Evolutionary conservation across 2,797 vertebrate genomes (phyloP).

Genomic region (Hoplostethus mediterraneus): DNA sequence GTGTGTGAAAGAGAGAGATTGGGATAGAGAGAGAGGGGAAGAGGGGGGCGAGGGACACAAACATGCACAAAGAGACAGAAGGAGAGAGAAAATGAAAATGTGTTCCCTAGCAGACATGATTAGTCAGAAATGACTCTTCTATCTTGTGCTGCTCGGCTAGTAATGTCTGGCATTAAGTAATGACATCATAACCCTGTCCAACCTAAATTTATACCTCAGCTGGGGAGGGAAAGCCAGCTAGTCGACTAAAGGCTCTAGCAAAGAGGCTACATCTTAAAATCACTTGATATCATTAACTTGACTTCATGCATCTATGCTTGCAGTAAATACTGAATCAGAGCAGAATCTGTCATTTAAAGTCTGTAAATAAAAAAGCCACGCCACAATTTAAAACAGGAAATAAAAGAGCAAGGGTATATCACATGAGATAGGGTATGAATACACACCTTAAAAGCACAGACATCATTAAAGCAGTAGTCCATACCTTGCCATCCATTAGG

Average conservation of each 20-base stretch:
- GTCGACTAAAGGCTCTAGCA: conserved; percentile 63
- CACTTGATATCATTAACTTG: conserved; percentile 68
- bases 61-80: conserved; percentile 57
- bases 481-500: conserved; percentile 43
- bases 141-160: conserved; percentile 78
- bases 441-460: conserved; percentile 53
- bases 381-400: conserved; percentile 33
- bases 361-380: conserved; percentile 13
- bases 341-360: conserved; percentile 57
- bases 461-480: conserved; percentile 52
- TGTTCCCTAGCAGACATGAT: conserved; percentile 73
- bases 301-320: conserved; percentile 60
- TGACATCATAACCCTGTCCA: conserved; percentile 80
- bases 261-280: conserved; percentile 58
- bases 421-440: conserved; percentile 39
- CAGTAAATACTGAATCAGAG: conserved; percentile 64
- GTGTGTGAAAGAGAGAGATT: conserved; percentile 45
- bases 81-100: conserved; percentile 75
- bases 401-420: conserved; percentile 58
- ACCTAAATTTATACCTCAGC: conserved; percentile 71
- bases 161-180: conserved; percentile 81
- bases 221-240: conserved; percentile 63
- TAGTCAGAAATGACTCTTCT: conserved; percentile 81
- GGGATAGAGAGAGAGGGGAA: conserved; percentile 50
- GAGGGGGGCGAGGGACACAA: conserved; percentile 30